Percentiles rank a stretch among this genome's conserved stretches.
Evolutionary conservation across 2,113 vertebrate genomes (phyloP).

Genomic region (Neotoma lepida): DNA sequence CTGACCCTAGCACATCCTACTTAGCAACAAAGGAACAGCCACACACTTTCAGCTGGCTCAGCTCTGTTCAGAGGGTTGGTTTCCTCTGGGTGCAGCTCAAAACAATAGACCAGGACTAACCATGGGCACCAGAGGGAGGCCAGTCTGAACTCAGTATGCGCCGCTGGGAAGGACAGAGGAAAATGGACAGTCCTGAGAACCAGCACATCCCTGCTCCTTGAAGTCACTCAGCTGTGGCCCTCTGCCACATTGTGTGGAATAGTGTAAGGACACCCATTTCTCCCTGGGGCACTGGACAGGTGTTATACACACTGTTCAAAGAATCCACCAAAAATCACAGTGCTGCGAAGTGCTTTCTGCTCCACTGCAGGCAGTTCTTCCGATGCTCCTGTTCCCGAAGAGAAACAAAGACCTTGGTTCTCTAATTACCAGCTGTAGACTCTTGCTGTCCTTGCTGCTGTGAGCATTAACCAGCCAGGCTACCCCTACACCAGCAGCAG

Average conservation of each 20-base stretch:
- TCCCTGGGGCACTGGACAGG: neutral
- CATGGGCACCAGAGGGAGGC: fast-evolving
- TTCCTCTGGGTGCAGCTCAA: neutral
- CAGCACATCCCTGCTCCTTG: neutral
- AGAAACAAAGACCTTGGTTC: neutral
- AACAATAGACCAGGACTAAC: neutral
- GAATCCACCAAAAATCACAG: neutral
- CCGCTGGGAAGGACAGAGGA: neutral
- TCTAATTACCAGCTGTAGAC: neutral
- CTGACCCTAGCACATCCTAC: neutral
- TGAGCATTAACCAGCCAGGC: neutral
- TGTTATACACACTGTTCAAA: neutral
- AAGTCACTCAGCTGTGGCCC: neutral
- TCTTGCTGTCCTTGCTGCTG: neutral
- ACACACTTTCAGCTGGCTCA: neutral
- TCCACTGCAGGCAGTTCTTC: neutral
- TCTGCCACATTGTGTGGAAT: neutral
- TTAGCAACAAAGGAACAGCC: neutral
- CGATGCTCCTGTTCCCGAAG: neutral
- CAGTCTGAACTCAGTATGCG: neutral
- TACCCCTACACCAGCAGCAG: neutral
- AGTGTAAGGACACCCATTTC: neutral
- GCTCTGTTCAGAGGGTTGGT: neutral
- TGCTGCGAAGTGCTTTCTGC: fast-evolving
- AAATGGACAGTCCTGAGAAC: neutral